Conservation (phyloP, 2,113 vertebrate species). For the Rhineura floridana region DNA sequence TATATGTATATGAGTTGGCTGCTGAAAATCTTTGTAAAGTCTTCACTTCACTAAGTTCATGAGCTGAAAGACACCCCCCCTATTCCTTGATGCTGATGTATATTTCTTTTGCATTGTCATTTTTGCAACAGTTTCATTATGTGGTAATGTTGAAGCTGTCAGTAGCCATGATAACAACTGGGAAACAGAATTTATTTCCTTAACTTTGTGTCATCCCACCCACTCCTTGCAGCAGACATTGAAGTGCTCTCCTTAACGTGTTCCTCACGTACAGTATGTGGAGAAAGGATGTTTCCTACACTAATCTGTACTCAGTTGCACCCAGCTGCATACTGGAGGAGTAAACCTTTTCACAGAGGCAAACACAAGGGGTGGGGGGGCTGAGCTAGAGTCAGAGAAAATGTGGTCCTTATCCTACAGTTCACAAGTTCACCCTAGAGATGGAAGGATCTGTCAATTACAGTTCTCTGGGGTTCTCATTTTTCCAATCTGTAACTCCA, state of each 20-base stretch:
- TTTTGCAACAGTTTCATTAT: not conserved
- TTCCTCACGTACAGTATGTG: conserved; percentile 40
- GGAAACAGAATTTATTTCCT: conserved; percentile 6
- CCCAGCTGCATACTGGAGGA: not conserved
- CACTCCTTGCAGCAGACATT: not conserved
- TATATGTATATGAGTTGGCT: not conserved
- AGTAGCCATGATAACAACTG: not conserved
- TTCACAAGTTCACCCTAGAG: too few relatives aligned
- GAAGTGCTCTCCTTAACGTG: conserved; percentile 32
- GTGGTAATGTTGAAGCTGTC: rapidly evolving
- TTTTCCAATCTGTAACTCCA: too few relatives aligned
- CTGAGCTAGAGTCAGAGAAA: not conserved
- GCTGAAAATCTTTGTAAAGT: not conserved
- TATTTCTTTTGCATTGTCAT: rapidly evolving
- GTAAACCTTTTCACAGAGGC: not conserved
- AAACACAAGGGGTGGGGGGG: not conserved
- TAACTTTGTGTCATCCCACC: not conserved
- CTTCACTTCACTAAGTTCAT: not conserved
- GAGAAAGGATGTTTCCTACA: conserved; percentile 46
- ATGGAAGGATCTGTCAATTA: too few relatives aligned
- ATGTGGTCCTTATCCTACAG: rapidly evolving
- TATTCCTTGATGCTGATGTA: not conserved
- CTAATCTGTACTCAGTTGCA: not conserved
- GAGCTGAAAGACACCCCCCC: too few relatives aligned
- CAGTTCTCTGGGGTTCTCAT: too few relatives aligned